Evolutionary conservation across 2,888 invertebrate genomes (phyloP).

Genomic region (Aspidiotus rigidus): DNA sequence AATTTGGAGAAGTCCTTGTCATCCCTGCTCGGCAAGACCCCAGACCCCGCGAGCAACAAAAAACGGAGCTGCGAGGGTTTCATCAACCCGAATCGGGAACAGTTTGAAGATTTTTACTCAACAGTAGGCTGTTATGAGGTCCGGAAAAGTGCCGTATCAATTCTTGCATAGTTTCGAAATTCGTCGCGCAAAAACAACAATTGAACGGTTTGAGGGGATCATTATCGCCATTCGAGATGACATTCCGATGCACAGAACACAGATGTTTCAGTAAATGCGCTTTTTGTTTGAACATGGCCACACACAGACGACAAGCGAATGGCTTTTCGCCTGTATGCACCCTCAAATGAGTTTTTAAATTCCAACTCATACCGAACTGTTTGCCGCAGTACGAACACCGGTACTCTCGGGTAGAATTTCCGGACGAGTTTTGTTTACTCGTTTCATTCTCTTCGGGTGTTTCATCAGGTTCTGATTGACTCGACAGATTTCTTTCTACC

Average conservation of each 20-base stretch:
- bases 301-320: conserved; percentile 76
- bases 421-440: conserved; percentile 39
- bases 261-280: conserved; percentile 78
- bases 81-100: too few relatives aligned
- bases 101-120: conserved; percentile 65
- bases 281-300: conserved; percentile 87
- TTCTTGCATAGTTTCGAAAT: conserved; percentile 76
- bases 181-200: conserved; percentile 79
- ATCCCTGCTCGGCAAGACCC: too few relatives aligned
- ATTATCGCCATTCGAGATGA: conserved; percentile 72
- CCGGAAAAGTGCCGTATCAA: conserved; percentile 77
- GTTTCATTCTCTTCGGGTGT: conserved; percentile 15
- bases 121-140: conserved; percentile 75
- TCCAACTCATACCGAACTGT: conserved; percentile 88
- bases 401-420: conserved; percentile 61
- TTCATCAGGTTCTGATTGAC: conserved; percentile 34
- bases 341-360: conserved; percentile 76
- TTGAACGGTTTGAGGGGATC: conserved; percentile 60
- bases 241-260: conserved; percentile 80
- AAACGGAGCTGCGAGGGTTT: too few relatives aligned
- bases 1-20: too few relatives aligned
- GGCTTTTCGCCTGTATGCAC: conserved; percentile 85
- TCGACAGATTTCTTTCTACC: conserved; percentile 25
- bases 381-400: conserved; percentile 82
- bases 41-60: too few relatives aligned